A percentile compares a stretch with the other conserved stretches of the same genome.
phyloP scores from a whole-genome alignment of 2,113 vertebrate species.

The Eupsittula cactorum region DNA sequence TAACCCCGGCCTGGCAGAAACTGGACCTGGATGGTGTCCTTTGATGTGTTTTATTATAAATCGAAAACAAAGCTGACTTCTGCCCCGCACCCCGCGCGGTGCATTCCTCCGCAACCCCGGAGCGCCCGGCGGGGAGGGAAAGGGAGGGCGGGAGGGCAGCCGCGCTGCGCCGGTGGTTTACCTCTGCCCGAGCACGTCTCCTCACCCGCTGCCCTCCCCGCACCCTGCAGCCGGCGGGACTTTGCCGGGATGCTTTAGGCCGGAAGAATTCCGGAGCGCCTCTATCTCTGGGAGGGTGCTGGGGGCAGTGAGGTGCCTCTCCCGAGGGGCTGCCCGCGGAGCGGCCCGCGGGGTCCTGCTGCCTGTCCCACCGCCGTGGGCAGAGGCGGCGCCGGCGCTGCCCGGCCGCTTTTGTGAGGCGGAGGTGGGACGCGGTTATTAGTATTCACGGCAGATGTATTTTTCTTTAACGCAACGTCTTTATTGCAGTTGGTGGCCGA shows the following conservation, averaged over 20 bases:
- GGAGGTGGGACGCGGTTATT: conserved; percentile 16
- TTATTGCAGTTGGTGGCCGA: conserved; percentile 57
- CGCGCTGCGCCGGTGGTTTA: background rate
- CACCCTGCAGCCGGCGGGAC: background rate
- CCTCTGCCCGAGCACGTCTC: background rate
- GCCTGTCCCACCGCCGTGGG: background rate
- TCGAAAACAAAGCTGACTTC: conserved; percentile 83
- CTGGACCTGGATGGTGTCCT: conserved; percentile 77
- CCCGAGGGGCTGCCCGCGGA: background rate
- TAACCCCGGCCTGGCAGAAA: conserved; percentile 73
- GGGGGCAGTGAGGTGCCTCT: background rate
- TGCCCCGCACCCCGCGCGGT: conserved; percentile 73
- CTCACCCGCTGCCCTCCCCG: background rate
- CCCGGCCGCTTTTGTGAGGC: conserved; percentile 23
- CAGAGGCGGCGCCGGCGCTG: background rate
- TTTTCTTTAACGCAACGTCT: conserved; percentile 65
- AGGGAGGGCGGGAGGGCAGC: background rate
- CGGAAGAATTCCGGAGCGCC: background rate
- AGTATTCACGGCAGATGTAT: conserved; percentile 60
- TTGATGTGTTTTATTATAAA: conserved; percentile 84
- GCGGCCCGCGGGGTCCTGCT: background rate
- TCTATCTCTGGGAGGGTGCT: background rate
- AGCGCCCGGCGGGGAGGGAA: background rate
- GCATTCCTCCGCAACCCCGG: conserved; percentile 67
- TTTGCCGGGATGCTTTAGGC: background rate